Evolutionary conservation across 2,797 vertebrate species (phyloP).

Genomic region (Momotus momota): DNA sequence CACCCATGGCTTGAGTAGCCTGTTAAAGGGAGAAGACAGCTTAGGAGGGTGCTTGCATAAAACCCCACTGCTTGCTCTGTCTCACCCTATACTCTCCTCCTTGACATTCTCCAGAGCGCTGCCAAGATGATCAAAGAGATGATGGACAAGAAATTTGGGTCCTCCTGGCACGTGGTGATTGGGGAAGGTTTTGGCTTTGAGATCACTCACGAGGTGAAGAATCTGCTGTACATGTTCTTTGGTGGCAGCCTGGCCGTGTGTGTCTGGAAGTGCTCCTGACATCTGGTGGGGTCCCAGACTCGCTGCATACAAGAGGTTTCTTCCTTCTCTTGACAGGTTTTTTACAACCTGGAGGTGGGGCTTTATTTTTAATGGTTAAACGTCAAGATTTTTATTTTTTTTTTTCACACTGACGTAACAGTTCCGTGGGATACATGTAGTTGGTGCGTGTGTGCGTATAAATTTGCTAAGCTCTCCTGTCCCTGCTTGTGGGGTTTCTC

Average conservation of each 20-base stretch:
- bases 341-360: conserved; percentile 62
- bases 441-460: not conserved
- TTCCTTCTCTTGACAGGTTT: conserved; percentile 16
- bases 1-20: not conserved
- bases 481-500: conserved; percentile 10
- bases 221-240: conserved; percentile 98
- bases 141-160: conserved; percentile 99
- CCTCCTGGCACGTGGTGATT: conserved; percentile 98
- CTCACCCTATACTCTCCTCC: not conserved
- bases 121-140: conserved; percentile 99
- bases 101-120: conserved; percentile 75
- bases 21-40: not conserved
- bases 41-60: not conserved
- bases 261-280: conserved; percentile 97
- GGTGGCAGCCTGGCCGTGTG: conserved; percentile 94
- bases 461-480: conserved; percentile 25
- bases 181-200: conserved; percentile 98
- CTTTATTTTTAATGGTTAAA: conserved; percentile 67
- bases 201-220: conserved; percentile 96
- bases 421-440: conserved; percentile 33
- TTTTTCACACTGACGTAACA: conserved; percentile 37
- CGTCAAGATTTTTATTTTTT: not conserved
- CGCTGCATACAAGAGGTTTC: not conserved
- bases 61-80: not conserved
- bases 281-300: not conserved